phyloP scores from a whole-genome alignment of 2,113 vertebrate genomes.

The Himantopus leucocephalus region DNA sequence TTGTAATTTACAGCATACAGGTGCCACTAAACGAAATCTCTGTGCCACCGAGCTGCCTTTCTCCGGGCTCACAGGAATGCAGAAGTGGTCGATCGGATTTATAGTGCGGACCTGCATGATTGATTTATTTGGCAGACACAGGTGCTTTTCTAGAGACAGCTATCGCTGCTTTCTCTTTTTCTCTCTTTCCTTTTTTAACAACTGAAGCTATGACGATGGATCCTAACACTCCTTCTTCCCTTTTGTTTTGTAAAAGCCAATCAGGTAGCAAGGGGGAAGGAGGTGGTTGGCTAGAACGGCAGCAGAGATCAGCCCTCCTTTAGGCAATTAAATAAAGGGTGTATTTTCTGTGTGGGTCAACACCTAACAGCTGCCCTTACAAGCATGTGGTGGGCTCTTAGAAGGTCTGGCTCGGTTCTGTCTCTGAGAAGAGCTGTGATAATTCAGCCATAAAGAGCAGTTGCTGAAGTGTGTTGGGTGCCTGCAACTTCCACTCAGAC shows the following conservation, averaged over 20 bases:
- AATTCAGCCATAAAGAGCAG: not conserved
- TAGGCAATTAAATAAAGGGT: not conserved
- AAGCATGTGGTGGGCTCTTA: not conserved
- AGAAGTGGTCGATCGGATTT: not conserved
- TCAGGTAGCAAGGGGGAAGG: slow-evolving; percentile 6
- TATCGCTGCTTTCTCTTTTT: not conserved
- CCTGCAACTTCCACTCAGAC: not conserved
- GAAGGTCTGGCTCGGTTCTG: not conserved
- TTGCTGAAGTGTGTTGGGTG: not conserved
- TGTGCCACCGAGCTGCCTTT: not conserved
- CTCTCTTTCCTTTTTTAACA: not conserved
- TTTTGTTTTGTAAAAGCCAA: slow-evolving; percentile 40
- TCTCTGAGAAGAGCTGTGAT: not conserved
- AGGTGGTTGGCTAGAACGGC: not conserved
- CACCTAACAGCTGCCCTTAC: not conserved
- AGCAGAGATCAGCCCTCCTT: not conserved
- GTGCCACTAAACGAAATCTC: not conserved
- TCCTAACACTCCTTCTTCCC: not conserved
- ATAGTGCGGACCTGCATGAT: not conserved
- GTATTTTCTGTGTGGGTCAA: not conserved
- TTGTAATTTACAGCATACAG: not conserved
- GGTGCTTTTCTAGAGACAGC: not conserved
- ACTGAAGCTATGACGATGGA: not conserved
- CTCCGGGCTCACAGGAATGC: not conserved
- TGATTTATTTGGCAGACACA: not conserved